Evolutionary conservation across 2,113 vertebrate species (phyloP).

Genomic region (Hyperopisus bebe): DNA sequence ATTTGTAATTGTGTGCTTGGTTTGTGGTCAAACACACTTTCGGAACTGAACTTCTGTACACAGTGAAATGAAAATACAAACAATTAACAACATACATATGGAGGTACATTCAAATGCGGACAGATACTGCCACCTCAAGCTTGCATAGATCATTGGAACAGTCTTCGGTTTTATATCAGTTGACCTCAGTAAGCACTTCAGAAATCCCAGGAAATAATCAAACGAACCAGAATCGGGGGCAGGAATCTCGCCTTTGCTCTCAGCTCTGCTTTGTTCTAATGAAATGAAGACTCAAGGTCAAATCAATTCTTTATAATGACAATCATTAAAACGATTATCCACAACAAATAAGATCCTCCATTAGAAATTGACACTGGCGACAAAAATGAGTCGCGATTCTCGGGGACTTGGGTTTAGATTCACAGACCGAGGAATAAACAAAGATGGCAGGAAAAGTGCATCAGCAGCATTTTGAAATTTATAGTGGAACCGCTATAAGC

Average conservation of each 20-base stretch:
- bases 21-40: neutral
- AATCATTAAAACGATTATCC: neutral
- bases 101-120: neutral
- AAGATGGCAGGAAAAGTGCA: neutral
- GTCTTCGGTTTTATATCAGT: neutral
- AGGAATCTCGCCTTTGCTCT: too few relatives aligned
- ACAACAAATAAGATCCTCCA: neutral
- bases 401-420: neutral
- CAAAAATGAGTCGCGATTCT: neutral
- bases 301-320: neutral
- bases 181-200: neutral
- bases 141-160: neutral
- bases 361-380: neutral
- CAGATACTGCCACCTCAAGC: neutral
- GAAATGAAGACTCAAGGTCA: neutral
- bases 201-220: neutral
- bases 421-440: neutral
- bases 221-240: neutral
- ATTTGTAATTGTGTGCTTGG: neutral
- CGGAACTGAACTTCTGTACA: neutral
- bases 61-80: neutral
- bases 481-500: neutral
- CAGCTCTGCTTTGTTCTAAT: neutral
- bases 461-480: neutral
- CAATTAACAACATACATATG: neutral